These are phyloP conservation scores for Drosophila sucinea DNA, from an alignment of 1,140 invertebrate species.

Conservation along the genomic window DNA sequence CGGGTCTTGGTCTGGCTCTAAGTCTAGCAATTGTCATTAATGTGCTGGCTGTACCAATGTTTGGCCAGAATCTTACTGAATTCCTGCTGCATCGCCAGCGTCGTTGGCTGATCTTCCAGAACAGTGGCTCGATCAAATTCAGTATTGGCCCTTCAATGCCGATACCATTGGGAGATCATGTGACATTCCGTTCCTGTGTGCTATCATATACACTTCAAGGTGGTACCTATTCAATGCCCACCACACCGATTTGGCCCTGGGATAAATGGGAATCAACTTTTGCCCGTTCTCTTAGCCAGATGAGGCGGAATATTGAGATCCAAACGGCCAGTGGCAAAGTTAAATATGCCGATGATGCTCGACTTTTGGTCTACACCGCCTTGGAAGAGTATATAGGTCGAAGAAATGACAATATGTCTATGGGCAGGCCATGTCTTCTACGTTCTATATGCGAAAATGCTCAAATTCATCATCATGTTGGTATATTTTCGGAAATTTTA, in stretches of 20 bases:
- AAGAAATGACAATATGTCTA: conserved; percentile 42
- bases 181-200: conserved; percentile 68
- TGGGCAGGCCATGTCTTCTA: conserved; percentile 65
- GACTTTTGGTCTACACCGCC: conserved; percentile 66
- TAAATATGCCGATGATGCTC: conserved; percentile 66
- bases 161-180: conserved; percentile 63
- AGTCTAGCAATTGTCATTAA: conserved; percentile 1
- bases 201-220: conserved; percentile 73
- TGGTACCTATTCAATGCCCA: conserved; percentile 65
- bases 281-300: conserved; percentile 61
- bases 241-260: conserved; percentile 69
- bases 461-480: conserved; percentile 73
- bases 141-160: conserved; percentile 71
- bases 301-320: conserved; percentile 54
- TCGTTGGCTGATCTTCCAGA: conserved; percentile 65
- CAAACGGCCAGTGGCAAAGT: conserved; percentile 52
- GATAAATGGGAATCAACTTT: conserved; percentile 77
- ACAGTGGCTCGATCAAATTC: conserved; percentile 67
- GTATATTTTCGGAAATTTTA: conserved; percentile 76
- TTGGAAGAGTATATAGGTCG: conserved; percentile 70
- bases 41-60: conserved; percentile 12
- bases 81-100: conserved; percentile 63
- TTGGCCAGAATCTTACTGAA: conserved; percentile 55
- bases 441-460: conserved; percentile 81
- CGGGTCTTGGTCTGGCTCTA: conserved; percentile 31